phyloP scores from a whole-genome alignment of 2,113 vertebrate genomes.

The Leiothrix lutea region DNA sequence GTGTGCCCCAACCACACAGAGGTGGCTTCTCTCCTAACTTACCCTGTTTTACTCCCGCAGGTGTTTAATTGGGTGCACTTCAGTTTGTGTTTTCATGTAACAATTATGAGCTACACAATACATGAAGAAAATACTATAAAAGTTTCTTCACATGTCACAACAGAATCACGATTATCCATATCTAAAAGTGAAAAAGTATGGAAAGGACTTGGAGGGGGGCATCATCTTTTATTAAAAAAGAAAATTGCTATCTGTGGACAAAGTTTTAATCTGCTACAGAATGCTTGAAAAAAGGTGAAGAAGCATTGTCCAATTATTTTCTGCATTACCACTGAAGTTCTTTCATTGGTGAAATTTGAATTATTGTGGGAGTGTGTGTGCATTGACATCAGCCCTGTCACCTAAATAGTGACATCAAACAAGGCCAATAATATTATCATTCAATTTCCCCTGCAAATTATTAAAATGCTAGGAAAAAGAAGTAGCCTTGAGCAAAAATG shows the following conservation, averaged over 20 bases:
- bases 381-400: background rate
- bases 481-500: background rate
- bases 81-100: background rate
- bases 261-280: background rate
- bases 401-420: background rate
- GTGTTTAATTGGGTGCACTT: background rate
- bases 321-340: background rate
- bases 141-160: background rate
- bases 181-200: background rate
- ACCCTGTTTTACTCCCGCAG: background rate
- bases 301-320: background rate
- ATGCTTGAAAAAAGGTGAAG: background rate
- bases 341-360: background rate
- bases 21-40: background rate
- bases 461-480: background rate
- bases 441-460: background rate
- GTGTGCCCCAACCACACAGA: background rate
- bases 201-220: background rate
- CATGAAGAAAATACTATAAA: background rate
- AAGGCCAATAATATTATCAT: background rate
- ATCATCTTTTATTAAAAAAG: background rate
- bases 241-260: background rate
- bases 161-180: background rate
- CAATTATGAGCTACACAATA: background rate
- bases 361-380: fast-evolving